phyloP scores from a whole-genome alignment of 2,113 vertebrate genomes.

The zebrafish (Danio rerio) region GRCz12tu NC_133198.1:32223001-32223500 shows the following conservation, averaged over 20 bases:
- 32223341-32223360: constrained; percentile 1
- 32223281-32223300: constrained; percentile 22
- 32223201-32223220: constrained; percentile 10
- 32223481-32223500: not conserved
- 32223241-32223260: constrained; percentile 49
- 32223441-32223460: not conserved
- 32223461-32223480: not conserved
- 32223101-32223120: constrained; percentile 69
- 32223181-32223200: constrained; percentile 61
- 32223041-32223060: constrained; percentile 80
- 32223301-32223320: constrained; percentile 27
- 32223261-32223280: constrained; percentile 35
- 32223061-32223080: constrained; percentile 79
- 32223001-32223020: constrained; percentile 78
- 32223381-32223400: not conserved
- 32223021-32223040: constrained; percentile 84
- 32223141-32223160: constrained; percentile 66
- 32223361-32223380: not conserved
- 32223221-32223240: constrained; percentile 32
- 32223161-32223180: constrained; percentile 66
- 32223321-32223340: not conserved
- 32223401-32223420: not conserved
- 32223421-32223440: not conserved
- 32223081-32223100: constrained; percentile 74
- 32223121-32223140: constrained; percentile 69